Conservation (phyloP, 1,140 invertebrate genomes). For the Drosophila nigrodunni region DNA sequence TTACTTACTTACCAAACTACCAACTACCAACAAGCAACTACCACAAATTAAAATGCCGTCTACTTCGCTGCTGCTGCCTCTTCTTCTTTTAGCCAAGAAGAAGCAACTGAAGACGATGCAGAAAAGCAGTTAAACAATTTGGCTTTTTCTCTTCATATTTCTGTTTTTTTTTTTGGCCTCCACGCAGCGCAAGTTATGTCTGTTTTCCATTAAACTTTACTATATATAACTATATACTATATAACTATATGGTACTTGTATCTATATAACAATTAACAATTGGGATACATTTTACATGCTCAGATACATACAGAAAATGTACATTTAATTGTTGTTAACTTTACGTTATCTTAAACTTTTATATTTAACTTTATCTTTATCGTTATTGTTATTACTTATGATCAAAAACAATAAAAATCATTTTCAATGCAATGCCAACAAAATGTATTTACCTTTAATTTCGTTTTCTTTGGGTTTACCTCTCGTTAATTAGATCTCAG, state of each 20-base stretch:
- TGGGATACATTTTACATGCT: constrained; percentile 22
- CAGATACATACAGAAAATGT: constrained; percentile 55
- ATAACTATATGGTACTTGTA: constrained; percentile 26
- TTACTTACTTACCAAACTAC: background rate
- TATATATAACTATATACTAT: constrained; percentile 22
- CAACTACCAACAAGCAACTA: constrained; percentile 22
- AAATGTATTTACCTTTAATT: constrained; percentile 32
- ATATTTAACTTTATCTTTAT: constrained; percentile 1
- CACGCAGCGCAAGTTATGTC: constrained; percentile 48
- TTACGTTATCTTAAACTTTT: constrained; percentile 46
- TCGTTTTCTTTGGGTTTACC: constrained; percentile 18
- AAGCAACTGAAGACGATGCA: background rate
- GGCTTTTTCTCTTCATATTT: background rate
- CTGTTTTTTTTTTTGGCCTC: constrained; percentile 25
- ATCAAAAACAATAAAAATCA: constrained; percentile 73
- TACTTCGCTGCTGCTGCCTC: background rate
- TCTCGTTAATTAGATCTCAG: constrained; percentile 48
- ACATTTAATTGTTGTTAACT: constrained; percentile 79
- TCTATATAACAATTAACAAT: constrained; percentile 21
- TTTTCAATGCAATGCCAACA: constrained; percentile 69
- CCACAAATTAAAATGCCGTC: constrained; percentile 48
- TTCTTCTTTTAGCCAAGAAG: background rate
- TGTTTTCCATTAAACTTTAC: constrained; percentile 32
- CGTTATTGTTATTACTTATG: constrained; percentile 73
- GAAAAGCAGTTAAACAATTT: constrained; percentile 11